Evolutionary conservation across 2,113 vertebrate species (phyloP).

Genomic region (Stigmatopora nigra): DNA sequence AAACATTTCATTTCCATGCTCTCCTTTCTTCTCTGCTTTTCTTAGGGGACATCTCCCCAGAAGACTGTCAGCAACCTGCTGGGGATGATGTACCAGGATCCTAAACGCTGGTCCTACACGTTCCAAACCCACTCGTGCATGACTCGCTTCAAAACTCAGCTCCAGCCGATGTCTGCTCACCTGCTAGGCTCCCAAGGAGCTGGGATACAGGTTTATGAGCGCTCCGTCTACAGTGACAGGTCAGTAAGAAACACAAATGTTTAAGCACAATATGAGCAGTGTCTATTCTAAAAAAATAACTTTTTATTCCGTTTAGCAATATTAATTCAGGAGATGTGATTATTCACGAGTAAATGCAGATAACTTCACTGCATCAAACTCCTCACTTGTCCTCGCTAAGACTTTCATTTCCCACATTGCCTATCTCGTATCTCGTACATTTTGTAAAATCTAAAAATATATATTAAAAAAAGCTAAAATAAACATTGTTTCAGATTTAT

Average conservation of each 20-base stretch:
- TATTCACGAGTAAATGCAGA: too few species aligned
- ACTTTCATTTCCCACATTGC: neutral
- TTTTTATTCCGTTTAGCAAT: too few species aligned
- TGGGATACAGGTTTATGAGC: constrained; percentile 78
- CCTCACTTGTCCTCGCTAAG: too few species aligned
- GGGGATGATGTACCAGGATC: constrained; percentile 85
- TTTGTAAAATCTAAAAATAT: too few species aligned
- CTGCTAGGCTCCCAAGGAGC: constrained; percentile 28
- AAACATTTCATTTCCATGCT: neutral
- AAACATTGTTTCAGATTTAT: too few species aligned
- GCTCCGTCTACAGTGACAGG: constrained; percentile 93
- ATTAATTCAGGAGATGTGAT: too few species aligned
- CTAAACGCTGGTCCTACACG: constrained; percentile 88
- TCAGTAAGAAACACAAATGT: constrained; percentile 33
- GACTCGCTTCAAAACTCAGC: constrained; percentile 77
- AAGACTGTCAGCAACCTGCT: constrained; percentile 76
- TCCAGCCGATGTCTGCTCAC: constrained; percentile 59
- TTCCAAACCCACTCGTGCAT: constrained; percentile 91
- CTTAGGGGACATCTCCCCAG: constrained; percentile 25
- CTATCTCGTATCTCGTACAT: neutral
- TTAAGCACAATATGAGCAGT: neutral
- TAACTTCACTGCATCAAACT: too few species aligned
- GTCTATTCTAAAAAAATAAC: too few species aligned
- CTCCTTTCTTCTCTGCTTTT: neutral
- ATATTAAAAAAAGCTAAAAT: too few species aligned